Evolutionary conservation across 1,140 invertebrate genomes (phyloP).

Genomic region (Camponotus pennsylvanicus): DNA sequence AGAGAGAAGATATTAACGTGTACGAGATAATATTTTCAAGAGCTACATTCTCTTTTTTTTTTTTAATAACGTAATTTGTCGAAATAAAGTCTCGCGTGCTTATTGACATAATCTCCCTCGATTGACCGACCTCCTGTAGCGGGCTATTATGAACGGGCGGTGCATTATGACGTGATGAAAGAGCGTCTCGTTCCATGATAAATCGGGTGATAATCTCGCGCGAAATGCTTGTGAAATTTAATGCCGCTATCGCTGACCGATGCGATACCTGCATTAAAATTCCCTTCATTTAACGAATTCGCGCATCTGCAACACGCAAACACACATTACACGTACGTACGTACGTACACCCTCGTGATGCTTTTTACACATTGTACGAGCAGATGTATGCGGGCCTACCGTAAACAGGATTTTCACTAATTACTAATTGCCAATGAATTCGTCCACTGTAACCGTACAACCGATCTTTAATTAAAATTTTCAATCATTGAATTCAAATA

Average conservation of each 20-base stretch:
- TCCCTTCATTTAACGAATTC: constrained; percentile 43
- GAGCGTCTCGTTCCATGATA: constrained; percentile 22
- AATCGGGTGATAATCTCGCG: constrained; percentile 55
- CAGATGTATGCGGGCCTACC: not conserved
- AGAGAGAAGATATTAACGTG: not conserved
- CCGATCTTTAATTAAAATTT: constrained; percentile 59
- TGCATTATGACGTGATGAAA: constrained; percentile 46
- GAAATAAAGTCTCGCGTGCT: constrained; percentile 15
- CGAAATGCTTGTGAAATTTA: constrained; percentile 53
- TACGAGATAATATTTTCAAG: not conserved
- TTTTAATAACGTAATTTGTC: not conserved
- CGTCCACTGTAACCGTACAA: not conserved
- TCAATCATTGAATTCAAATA: constrained; percentile 57
- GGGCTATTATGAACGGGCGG: constrained; percentile 24
- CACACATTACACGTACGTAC: no score
- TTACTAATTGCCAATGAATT: constrained; percentile 62
- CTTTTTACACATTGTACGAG: constrained; percentile 27
- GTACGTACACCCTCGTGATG: not conserved
- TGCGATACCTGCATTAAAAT: constrained; percentile 45
- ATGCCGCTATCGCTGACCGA: constrained; percentile 24
- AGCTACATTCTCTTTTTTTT: not conserved
- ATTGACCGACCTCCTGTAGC: constrained; percentile 30
- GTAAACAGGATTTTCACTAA: constrained; percentile 41
- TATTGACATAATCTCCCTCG: constrained; percentile 25
- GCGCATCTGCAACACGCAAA: not conserved